phyloP scores from a whole-genome alignment of 1,140 invertebrate genomes.

The Eueides isabella region DNA sequence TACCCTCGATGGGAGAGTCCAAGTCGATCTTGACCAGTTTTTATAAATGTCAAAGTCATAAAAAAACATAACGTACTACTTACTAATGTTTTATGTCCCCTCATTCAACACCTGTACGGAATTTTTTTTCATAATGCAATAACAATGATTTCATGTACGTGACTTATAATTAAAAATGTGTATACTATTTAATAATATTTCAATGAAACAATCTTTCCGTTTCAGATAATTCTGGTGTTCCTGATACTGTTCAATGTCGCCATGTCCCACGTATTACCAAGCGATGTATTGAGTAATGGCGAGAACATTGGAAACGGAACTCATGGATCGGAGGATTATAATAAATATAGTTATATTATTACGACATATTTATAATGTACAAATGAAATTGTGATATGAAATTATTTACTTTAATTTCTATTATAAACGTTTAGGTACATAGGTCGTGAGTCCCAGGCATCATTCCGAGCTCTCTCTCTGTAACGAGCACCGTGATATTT shows the following conservation, averaged over 20 bases:
- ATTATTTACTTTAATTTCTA: too few species aligned
- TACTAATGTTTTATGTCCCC: too few species aligned
- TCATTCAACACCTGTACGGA: neutral
- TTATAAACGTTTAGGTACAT: too few species aligned
- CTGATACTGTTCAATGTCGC: slow-evolving; percentile 29
- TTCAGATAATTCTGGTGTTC: slow-evolving; percentile 25
- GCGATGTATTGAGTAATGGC: neutral
- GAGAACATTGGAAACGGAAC: slow-evolving; percentile 19
- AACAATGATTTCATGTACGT: neutral
- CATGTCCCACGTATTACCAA: slow-evolving; percentile 27
- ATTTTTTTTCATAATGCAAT: neutral
- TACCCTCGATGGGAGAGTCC: too few species aligned
- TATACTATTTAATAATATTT: neutral
- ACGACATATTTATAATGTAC: slow-evolving; percentile 63
- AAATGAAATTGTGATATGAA: neutral
- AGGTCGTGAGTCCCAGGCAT: too few species aligned
- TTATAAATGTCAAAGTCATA: too few species aligned
- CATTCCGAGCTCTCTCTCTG: too few species aligned
- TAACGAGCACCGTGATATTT: too few species aligned
- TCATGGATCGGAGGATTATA: slow-evolving; percentile 61
- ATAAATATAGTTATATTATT: slow-evolving; percentile 69
- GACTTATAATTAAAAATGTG: neutral
- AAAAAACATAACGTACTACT: too few species aligned
- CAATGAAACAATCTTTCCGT: slow-evolving; percentile 15
- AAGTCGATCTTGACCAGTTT: too few species aligned